Conservation (phyloP, 2,113 vertebrate genomes). For the Gallinago jamesoni region DNA sequence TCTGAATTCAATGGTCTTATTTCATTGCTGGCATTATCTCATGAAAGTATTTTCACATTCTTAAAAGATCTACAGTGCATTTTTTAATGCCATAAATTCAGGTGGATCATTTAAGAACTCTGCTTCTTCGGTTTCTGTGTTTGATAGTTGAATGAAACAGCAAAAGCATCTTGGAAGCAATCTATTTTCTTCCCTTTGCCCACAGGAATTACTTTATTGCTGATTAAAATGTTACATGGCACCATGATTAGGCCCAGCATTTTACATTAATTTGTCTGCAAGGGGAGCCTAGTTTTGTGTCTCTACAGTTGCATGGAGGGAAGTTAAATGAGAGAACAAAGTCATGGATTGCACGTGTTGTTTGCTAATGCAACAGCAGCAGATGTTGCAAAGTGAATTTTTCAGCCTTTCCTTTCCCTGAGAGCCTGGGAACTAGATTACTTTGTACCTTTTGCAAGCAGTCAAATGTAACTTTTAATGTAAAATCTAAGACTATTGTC, state of each 20-base stretch:
- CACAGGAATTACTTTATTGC: not conserved
- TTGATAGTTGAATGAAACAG: not conserved
- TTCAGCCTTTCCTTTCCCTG: not conserved
- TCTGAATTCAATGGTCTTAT: not conserved
- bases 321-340: not conserved
- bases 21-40: not conserved
- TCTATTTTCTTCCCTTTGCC: not conserved
- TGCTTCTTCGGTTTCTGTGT: not conserved
- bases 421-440: not conserved
- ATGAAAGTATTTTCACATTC: not conserved
- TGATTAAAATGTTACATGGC: not conserved
- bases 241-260: not conserved
- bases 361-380: not conserved
- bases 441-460: not conserved
- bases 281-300: not conserved
- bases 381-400: not conserved
- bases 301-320: not conserved
- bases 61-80: not conserved
- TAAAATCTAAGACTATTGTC: not conserved
- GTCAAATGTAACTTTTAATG: not conserved
- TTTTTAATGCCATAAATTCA: not conserved
- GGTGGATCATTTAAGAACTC: not conserved
- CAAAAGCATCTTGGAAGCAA: not conserved
- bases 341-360: fast-evolving
- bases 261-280: not conserved